Evolutionary conservation across 2,888 invertebrate genomes (phyloP).

Genomic region (Drosophila hawaiiensis): DNA sequence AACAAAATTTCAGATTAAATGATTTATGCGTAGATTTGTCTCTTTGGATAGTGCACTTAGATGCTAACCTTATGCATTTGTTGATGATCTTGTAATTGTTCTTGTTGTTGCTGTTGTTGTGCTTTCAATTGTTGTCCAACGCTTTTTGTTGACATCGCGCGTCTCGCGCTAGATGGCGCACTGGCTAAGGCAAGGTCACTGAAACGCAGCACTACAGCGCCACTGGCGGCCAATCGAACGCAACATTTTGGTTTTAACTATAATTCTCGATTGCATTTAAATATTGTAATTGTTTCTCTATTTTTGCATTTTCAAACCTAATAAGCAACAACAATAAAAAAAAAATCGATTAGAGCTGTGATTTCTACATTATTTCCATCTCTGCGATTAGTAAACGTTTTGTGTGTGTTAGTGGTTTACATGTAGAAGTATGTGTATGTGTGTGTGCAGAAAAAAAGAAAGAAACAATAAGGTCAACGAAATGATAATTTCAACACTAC

Average conservation of each 20-base stretch:
- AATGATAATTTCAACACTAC: slow-evolving; percentile 17
- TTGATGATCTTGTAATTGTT: slow-evolving; percentile 50
- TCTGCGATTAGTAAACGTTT: slow-evolving; percentile 35
- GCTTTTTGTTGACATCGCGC: slow-evolving; percentile 71
- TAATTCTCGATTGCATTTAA: slow-evolving; percentile 12
- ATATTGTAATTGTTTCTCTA: slow-evolving; percentile 37
- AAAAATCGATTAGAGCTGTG: slow-evolving; percentile 75
- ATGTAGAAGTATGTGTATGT: slow-evolving; percentile 23
- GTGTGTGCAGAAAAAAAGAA: slow-evolving; percentile 23
- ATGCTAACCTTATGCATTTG: slow-evolving; percentile 84
- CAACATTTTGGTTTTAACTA: slow-evolving; percentile 77
- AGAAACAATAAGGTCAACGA: slow-evolving; percentile 15
- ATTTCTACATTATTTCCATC: slow-evolving; percentile 20
- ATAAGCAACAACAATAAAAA: slow-evolving; percentile 84
- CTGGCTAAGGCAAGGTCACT: slow-evolving; percentile 56
- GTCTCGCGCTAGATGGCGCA: slow-evolving; percentile 58
- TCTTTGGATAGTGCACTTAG: slow-evolving; percentile 54
- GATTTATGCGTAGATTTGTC: slow-evolving; percentile 3
- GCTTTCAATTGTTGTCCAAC: slow-evolving; percentile 63
- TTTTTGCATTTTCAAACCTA: slow-evolving; percentile 74
- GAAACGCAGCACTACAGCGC: slow-evolving; percentile 77
- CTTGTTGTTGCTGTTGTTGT: slow-evolving; percentile 44
- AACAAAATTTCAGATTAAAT: slow-evolving; percentile 8
- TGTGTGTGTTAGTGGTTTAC: slow-evolving; percentile 16
- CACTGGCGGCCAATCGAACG: slow-evolving; percentile 83